A percentile compares a stretch with the other conserved stretches of the same genome.
These are phyloP conservation scores for Onychostoma macrolepis DNA, from an alignment of 2,113 vertebrate genomes.

Conservation along the genomic window DNA sequence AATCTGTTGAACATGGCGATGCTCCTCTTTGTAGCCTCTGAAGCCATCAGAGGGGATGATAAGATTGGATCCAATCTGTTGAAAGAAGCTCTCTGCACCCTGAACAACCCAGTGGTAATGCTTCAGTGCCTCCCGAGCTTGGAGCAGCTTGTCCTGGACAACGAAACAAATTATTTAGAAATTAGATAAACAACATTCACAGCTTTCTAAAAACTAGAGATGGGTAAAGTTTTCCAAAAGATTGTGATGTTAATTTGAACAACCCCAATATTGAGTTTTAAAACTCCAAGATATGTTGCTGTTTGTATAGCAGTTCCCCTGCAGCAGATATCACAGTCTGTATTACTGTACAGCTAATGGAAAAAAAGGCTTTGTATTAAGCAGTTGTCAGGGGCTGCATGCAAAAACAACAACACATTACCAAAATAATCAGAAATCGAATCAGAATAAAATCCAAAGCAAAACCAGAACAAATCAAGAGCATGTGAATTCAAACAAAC, in stretches of 20 bases:
- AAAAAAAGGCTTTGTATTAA: not conserved
- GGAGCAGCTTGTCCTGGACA: slow-evolving; percentile 77
- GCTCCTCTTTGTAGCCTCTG: slow-evolving; percentile 65
- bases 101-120: slow-evolving; percentile 73
- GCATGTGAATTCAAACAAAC: not conserved
- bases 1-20: slow-evolving; percentile 61
- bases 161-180: slow-evolving; percentile 33
- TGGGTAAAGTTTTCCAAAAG: not conserved
- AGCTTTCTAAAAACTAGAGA: not conserved
- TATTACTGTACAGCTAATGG: no score
- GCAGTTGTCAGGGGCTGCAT: not conserved
- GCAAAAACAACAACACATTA: not conserved
- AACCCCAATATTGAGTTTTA: not conserved
- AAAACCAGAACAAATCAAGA: not conserved
- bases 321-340: not conserved
- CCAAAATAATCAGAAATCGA: no score
- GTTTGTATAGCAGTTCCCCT: not conserved
- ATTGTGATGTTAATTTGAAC: not conserved
- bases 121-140: slow-evolving; percentile 73
- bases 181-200: slow-evolving; percentile 2
- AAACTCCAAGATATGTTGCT: not conserved
- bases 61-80: slow-evolving; percentile 72
- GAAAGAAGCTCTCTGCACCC: slow-evolving; percentile 67
- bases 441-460: not conserved
- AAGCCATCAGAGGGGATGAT: slow-evolving; percentile 65